Percentiles rank a stretch among this genome's conserved stretches.
Conservation (phyloP, 2,888 invertebrate species). For the Phlogophora meticulosa region DNA sequence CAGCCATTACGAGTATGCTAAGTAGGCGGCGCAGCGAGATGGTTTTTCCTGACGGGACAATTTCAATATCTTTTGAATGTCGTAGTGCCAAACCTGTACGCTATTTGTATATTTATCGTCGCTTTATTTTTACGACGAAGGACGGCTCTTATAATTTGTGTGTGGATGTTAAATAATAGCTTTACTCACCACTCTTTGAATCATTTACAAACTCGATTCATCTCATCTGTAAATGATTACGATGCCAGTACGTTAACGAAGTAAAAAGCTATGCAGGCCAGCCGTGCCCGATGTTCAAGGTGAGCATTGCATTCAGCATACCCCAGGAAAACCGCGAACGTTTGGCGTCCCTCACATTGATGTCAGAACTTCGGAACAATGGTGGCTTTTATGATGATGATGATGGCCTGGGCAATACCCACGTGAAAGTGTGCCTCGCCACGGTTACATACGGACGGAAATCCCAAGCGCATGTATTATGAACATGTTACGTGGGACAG, state of each 20-base stretch:
- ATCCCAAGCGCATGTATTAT: constrained; percentile 75
- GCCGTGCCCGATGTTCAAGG: constrained; percentile 18
- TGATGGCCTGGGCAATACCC: constrained; percentile 78
- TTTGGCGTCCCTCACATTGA: constrained; percentile 23
- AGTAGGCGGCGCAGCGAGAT: constrained; percentile 56
- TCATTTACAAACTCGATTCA: background rate
- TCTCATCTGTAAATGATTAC: constrained; percentile 1
- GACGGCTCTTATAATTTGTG: constrained; percentile 20
- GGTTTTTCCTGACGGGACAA: constrained; percentile 66
- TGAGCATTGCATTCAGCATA: constrained; percentile 42
- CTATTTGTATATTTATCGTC: constrained; percentile 48
- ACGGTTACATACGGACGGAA: constrained; percentile 75
- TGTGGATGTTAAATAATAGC: constrained; percentile 20
- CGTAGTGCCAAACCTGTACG: constrained; percentile 39
- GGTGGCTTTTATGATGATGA: constrained; percentile 57
- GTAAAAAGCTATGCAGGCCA: constrained; percentile 12
- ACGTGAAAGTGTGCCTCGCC: constrained; percentile 79
- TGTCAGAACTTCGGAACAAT: constrained; percentile 63
- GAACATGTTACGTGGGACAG: constrained; percentile 70
- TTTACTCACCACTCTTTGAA: background rate
- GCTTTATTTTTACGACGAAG: constrained; percentile 37
- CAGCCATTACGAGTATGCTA: constrained; percentile 69
- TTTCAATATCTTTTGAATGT: constrained; percentile 58
- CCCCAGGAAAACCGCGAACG: constrained; percentile 70
- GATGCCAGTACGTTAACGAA: constrained; percentile 7